A percentile compares a stretch with the other conserved stretches of the same genome.
phyloP scores from a whole-genome alignment of 2,113 vertebrate species.

The Suncus etruscus region DNA sequence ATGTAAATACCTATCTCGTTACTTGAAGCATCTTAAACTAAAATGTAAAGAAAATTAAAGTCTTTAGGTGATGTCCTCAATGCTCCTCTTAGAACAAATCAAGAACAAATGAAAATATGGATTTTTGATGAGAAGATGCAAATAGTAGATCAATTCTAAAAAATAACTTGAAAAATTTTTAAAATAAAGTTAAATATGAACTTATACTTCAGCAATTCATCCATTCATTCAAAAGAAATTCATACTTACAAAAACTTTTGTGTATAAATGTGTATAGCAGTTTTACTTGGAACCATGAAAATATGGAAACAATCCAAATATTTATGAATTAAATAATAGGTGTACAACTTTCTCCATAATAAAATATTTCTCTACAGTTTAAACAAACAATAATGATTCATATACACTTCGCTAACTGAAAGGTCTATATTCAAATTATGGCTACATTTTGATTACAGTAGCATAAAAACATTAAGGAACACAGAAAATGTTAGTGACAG shows the following conservation, averaged over 20 bases:
- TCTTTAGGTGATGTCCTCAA: no score
- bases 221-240: not conserved
- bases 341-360: not conserved
- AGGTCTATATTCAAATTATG: not conserved
- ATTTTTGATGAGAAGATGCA: not conserved
- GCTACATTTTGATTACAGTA: not conserved
- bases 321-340: conserved; percentile 15
- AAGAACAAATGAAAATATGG: not conserved
- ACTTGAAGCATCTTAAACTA: not conserved
- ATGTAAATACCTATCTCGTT: not conserved
- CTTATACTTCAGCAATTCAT: not conserved
- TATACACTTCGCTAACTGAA: not conserved
- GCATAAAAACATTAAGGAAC: not conserved
- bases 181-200: conserved; percentile 5
- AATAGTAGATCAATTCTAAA: not conserved
- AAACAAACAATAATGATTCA: not conserved
- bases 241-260: conserved; percentile 18
- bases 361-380: not conserved
- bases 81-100: not conserved
- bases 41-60: conserved; percentile 52
- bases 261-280: not conserved
- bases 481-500: not conserved
- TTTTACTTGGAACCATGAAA: conserved; percentile 26
- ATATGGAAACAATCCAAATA: conserved; percentile 23
- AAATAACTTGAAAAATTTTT: not conserved